Base-by-base conservation (phyloP, 2,888 invertebrate species). In the Rhamnusium bicolor region DNA sequence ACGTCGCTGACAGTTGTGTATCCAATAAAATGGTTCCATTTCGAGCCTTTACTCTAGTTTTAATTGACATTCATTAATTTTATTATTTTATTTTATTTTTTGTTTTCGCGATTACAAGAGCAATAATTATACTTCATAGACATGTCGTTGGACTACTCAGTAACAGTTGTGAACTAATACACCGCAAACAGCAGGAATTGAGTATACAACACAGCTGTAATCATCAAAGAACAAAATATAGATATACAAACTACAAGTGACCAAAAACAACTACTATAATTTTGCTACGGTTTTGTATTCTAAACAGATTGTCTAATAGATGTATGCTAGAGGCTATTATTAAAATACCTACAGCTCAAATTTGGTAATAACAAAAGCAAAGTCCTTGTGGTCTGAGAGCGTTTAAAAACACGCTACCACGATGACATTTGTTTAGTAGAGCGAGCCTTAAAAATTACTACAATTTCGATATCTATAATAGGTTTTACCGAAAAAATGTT, bases 381-480 rank as follows among this genome's bases (percentile, higher is more conserved):
- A 32, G 10, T 14, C 16, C 2, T 7, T 32, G 32, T 16, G 32
- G 58, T 58, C 29, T n/a, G 12, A 2, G 29, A 54, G 10, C 12
- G 29, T 32, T 32, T 32, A n/a, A 24, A 58, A 29, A 19, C 58
- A 61, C 46, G 61, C 61, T 16, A 61, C 29, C 27, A 5, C 18
- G 46, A 21, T 61, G 61, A 61, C 61, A 61, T 61, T 61, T 61
- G 61, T 46, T 40, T 29, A 58, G 4, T 58, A 18, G 58, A 32
- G 29, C n/a, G 1, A 10, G 12, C n/a, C 40, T 16, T 24, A 58
- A 32, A 32, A 63, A 49, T 49, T 63, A 24, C 63, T 10, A 49
- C 47, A 63, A 63, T 63, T 51, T 16, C 14, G 14, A 63, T 29
- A 40, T 63, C 16, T 49, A 29, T 53, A 65, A 63, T 27, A 63